Conservation (phyloP, 2,113 vertebrate genomes). For the Xenus cinereus region DNA sequence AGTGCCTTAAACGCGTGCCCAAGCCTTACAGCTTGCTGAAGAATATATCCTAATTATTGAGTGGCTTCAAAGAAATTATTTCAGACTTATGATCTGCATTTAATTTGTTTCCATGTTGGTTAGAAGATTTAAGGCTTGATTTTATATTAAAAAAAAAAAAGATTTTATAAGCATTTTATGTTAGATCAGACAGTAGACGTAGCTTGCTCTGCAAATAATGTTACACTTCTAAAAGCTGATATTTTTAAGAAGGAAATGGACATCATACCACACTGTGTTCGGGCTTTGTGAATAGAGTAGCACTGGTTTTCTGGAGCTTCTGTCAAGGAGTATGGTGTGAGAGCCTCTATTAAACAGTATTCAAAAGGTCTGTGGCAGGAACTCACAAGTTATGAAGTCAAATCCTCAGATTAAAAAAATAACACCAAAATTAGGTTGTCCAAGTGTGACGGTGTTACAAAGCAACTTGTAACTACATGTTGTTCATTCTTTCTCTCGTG, state of each 20-base stretch:
- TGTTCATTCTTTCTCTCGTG: neutral
- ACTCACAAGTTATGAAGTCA: neutral
- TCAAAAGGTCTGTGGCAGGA: neutral
- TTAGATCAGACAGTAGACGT: neutral
- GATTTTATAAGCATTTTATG: neutral
- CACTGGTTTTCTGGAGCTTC: neutral
- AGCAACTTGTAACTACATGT: neutral
- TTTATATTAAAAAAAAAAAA: neutral
- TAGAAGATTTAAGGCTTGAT: neutral
- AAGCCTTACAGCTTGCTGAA: neutral
- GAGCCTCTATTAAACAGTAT: neutral
- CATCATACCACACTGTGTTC: neutral
- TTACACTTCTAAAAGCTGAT: neutral
- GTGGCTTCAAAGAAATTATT: neutral
- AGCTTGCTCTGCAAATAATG: neutral
- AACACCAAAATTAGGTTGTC: neutral
- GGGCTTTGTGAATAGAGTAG: neutral
- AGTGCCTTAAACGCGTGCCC: neutral
- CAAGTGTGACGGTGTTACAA: neutral
- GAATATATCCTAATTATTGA: neutral
- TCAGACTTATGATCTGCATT: neutral
- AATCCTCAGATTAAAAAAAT: neutral
- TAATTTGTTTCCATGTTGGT: neutral
- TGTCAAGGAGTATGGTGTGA: neutral
- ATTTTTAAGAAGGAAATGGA: neutral